These are phyloP conservation scores for Zaprionus inermis DNA, from an alignment of 1,140 invertebrate genomes.

Conservation along the genomic window DNA sequence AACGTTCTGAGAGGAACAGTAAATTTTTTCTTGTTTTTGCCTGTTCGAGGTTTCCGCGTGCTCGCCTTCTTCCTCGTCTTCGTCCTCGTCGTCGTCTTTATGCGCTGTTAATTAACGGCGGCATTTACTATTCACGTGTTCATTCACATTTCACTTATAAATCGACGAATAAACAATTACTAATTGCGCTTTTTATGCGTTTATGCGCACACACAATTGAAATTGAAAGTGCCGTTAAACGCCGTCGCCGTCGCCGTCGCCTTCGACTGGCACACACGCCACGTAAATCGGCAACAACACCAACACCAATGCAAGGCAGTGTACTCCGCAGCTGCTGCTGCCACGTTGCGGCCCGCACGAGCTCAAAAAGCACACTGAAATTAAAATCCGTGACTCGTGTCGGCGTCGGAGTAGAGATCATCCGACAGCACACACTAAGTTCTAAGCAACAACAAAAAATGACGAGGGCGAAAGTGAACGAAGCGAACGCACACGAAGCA, in stretches of 20 bases:
- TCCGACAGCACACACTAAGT: slow-evolving; percentile 59
- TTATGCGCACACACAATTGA: slow-evolving; percentile 11
- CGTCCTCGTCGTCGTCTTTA: slow-evolving; percentile 16
- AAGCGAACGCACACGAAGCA: not conserved
- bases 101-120: slow-evolving; percentile 51
- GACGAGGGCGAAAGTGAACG: not conserved
- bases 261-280: slow-evolving; percentile 2
- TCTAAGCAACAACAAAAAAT: slow-evolving; percentile 13
- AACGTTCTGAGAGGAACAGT: not conserved
- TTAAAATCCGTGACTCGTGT: slow-evolving; percentile 35
- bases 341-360: slow-evolving; percentile 58
- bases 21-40: slow-evolving; percentile 1
- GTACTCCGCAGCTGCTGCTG: slow-evolving; percentile 16
- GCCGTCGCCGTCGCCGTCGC: slow-evolving; percentile 6
- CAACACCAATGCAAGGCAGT: not conserved
- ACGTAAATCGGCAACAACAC: slow-evolving; percentile 3
- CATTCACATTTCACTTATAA: slow-evolving; percentile 33
- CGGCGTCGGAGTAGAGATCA: slow-evolving; percentile 25
- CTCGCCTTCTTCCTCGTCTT: slow-evolving; percentile 10
- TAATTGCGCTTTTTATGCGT: slow-evolving; percentile 23
- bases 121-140: slow-evolving; percentile 55
- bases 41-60: not conserved
- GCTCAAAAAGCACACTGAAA: slow-evolving; percentile 68
- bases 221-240: slow-evolving; percentile 19
- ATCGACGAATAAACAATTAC: slow-evolving; percentile 29